Base-by-base conservation (phyloP, 2,113 vertebrate species). In the Percopsis transmontana region DNA sequence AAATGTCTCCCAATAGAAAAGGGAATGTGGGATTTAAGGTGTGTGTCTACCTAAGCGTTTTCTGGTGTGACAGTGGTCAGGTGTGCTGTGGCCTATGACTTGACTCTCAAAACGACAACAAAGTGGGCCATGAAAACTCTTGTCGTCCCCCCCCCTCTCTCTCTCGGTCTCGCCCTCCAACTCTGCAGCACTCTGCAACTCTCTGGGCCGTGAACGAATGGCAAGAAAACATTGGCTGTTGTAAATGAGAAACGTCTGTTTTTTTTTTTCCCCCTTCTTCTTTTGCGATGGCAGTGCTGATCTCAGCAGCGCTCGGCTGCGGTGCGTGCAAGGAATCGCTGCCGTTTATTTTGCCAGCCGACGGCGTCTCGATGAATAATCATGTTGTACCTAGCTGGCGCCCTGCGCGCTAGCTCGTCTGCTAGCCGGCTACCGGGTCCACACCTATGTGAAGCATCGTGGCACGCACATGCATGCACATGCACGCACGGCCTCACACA, bases 191-290 rank as follows among this genome's bases (percentile, higher is more conserved):
- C 27, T 33, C 27, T 33, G 82, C 80, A 77, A 80, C 72, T 87
- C 84, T 76, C n/a, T 84, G 81, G 70, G 72, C 81, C 72, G 69
- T 85, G 82, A 87, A 85, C 80, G 84, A 72, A 81, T 74, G 78
- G 74, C 79, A 67, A 78, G 74, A 80, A 76, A 82, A 81, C 73
- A 79, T 58, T 45, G 72, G 72, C 70, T 21, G 73, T 62, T 70
- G 74, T 85, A 86, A 90, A 88, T 86, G 82, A 88, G 80, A 84
- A 86, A 76, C 61, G 67, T 58, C 52, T 73, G 64, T 76, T 41
- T 69, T 59, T 76, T 64, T 12, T 48, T 47, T 13, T 47, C 11
- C 11, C 3, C 8, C 27, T 33, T 7, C 27, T 51, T 50, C 18
- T 61, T 72, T 68, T 51, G 58, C 41, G 6, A 59, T 18, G 42